phyloP scores from a whole-genome alignment of 2,888 invertebrate species.

The Spodoptera littoralis region DNA sequence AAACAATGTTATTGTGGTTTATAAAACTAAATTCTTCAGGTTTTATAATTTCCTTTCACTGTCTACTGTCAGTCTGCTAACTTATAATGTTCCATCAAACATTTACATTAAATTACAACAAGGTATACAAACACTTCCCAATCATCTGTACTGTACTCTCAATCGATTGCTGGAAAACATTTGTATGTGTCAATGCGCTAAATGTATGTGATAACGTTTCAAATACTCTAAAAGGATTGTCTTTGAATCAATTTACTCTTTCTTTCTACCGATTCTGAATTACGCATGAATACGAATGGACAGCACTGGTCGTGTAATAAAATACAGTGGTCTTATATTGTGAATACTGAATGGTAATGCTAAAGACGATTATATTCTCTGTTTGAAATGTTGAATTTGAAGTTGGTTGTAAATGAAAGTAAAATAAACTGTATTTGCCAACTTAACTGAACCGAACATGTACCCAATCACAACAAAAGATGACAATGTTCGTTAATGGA shows the following conservation, averaged over 20 bases:
- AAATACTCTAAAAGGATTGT: background rate
- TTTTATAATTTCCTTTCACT: slow-evolving; percentile 23
- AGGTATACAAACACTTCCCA: background rate
- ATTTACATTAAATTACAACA: background rate
- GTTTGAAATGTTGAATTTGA: too few relatives aligned
- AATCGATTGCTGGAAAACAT: slow-evolving; percentile 1
- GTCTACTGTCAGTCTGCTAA: slow-evolving; percentile 24
- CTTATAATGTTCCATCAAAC: slow-evolving; percentile 20
- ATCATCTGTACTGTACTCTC: slow-evolving; percentile 19
- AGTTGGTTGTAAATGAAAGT: too few relatives aligned
- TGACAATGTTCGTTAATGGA: slow-evolving; percentile 5
- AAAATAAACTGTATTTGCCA: too few relatives aligned
- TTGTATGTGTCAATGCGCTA: slow-evolving; percentile 26
- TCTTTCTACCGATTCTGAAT: too few relatives aligned
- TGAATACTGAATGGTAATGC: too few relatives aligned
- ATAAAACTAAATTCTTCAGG: slow-evolving; percentile 14
- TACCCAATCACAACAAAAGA: slow-evolving; percentile 2
- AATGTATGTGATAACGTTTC: slow-evolving; percentile 7
- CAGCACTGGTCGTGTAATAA: too few relatives aligned
- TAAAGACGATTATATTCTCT: too few relatives aligned
- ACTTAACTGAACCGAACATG: too few relatives aligned
- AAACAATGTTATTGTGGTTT: slow-evolving; percentile 14
- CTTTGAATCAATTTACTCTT: too few relatives aligned
- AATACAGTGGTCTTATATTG: too few relatives aligned
- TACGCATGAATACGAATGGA: too few relatives aligned